These are phyloP conservation scores for Protobothrops flavoviridis DNA, from an alignment of 2,113 vertebrate species.

Conservation along the genomic window DNA sequence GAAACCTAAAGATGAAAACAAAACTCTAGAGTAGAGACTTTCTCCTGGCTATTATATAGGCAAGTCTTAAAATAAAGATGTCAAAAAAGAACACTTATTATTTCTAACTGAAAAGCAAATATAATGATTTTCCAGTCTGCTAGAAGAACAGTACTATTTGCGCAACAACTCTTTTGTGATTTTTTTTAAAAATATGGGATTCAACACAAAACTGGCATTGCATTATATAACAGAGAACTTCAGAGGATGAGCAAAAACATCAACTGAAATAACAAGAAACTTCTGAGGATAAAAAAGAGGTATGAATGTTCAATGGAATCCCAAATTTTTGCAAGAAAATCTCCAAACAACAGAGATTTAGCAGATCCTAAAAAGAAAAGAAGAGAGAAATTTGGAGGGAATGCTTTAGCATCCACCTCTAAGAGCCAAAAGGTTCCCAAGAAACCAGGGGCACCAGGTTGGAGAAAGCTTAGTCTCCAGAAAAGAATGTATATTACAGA, in stretches of 20 bases:
- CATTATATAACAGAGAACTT: not conserved
- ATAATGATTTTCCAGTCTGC: not conserved
- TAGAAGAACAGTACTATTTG: not conserved
- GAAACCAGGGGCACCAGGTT: not conserved
- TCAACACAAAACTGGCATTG: not conserved
- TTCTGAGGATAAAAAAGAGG: not conserved
- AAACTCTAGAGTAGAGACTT: constrained; percentile 16
- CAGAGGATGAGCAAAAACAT: not conserved
- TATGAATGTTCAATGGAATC: not conserved
- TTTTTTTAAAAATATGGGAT: not conserved
- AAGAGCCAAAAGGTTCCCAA: not conserved
- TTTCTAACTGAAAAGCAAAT: constrained; percentile 12
- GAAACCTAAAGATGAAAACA: constrained; percentile 12
- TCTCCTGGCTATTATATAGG: not conserved
- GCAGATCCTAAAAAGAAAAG: not conserved
- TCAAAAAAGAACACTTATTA: constrained; percentile 24
- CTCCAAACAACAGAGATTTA: not conserved
- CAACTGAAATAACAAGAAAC: not conserved
- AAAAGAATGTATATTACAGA: not conserved
- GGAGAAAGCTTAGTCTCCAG: not conserved
- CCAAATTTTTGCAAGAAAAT: not conserved
- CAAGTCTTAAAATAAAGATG: constrained; percentile 3
- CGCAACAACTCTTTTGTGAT: not conserved
- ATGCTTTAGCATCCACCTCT: not conserved
- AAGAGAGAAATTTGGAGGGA: not conserved